Evolutionary conservation across 2,888 invertebrate genomes (phyloP), one percentile per base, ranked within the genome.

Genomic region (Neuroscelio doddi): DNA sequence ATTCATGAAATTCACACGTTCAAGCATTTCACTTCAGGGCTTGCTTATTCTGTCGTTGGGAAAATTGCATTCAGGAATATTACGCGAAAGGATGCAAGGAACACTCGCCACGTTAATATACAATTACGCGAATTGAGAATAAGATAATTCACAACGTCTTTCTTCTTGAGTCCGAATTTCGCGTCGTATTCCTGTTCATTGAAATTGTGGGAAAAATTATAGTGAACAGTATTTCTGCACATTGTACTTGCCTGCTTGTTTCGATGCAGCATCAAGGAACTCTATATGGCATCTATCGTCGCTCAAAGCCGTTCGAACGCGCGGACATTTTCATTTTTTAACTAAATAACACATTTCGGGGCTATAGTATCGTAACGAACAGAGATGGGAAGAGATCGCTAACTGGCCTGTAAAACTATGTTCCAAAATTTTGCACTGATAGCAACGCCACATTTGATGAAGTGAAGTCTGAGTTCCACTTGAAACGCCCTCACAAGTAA

Each of bases 211-310:
- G 8, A 12, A 14, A 14, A 34, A 34, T 12, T n/a, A 21, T 21
- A 21, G 5, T 5, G n/a, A 21, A 21, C 5, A n/a, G 34, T n/a
- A 34, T 34, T 38, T 12, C 3, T 17, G 17, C 17, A 38, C 15
- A 9, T 10, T 34, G 15, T 5, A n/a, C 15, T 44, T 12, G 27
- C 44, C 44, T 15, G 44, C 27, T 44, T 7, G 12, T 5, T 12
- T 9, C 21, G 29, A 26, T 29, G 34, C 32, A 0, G 47, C 47
- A 36, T 47, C 30, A 32, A 46, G 16, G 47, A 34, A 47, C 10
- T 7, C 15, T n/a, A 3, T 17, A 17, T 17, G 16, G 12, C 10
- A 16, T 21, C 14, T 29, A 44, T 14, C 7, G 17, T 26, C 15
- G 12, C n/a, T 29, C 27, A 27, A 27, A 14, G 44, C 1, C 21